Base-by-base conservation (phyloP, 2,797 vertebrate genomes). In the Borostomias antarcticus region DNA sequence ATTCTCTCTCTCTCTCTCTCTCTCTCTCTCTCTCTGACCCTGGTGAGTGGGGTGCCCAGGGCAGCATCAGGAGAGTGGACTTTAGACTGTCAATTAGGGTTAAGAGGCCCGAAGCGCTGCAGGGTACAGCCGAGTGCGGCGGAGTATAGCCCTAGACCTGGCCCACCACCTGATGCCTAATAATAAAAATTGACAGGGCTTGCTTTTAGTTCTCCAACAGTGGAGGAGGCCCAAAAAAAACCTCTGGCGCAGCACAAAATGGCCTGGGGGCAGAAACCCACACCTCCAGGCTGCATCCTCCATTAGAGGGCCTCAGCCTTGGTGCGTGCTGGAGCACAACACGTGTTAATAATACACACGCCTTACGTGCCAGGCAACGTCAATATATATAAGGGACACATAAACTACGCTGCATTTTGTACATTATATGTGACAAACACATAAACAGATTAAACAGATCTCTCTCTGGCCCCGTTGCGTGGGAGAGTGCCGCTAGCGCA, bases 1-100 rank as follows among this genome's bases (percentile, higher is more conserved):
- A 43, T 56, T 60, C n/a, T 65, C 5, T 64, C 19, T 68, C 57
- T 69, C n/a, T 47, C 47, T 59, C 32, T 67, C 19, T 66, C 17
- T 23, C 45, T 28, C 52, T 64, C 5, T 58, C 15, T 62, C n/a
- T 40, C 57, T 40, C 35, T 11, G 19, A 23, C 6, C 23, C 33
- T 15, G 21, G 33, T 11, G 33, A 19, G 30, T 25, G 19, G n/a
- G 19, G 56, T 21, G 21, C 43, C 29, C 17, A n/a, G 56, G 37
- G 75, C 74, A 83, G 66, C 64, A 70, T 70, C 71, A 70, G 75
- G 58, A 74, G 72, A 72, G 67, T 81, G 72, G 84, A 83, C 81
- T 68, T 84, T 75, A 89, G 82, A 75, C 85, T 85, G 83, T 85
- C 87, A 89, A 85, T 90, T 91, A 89, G 82, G 83, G 83, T 82